Evolutionary conservation across 1,140 invertebrate genomes (phyloP).

Genomic region (Neuroterus valhalla): DNA sequence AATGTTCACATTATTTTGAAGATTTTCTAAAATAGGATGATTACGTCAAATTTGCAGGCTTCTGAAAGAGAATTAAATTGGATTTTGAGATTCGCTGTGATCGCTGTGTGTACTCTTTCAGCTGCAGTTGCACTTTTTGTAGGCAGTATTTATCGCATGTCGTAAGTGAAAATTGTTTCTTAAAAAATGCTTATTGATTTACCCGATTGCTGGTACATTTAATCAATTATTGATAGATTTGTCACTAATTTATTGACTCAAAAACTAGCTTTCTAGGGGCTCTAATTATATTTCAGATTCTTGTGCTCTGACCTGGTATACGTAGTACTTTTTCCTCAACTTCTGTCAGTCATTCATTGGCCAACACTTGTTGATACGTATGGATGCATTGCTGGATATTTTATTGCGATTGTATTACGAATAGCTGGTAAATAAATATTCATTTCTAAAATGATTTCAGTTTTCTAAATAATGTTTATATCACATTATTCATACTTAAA

Average conservation of each 20-base stretch:
- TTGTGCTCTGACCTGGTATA: slow-evolving; percentile 87
- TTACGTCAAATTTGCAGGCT: slow-evolving; percentile 74
- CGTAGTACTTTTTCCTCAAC: slow-evolving; percentile 88
- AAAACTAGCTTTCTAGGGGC: no score
- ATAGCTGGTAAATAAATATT: slow-evolving; percentile 75
- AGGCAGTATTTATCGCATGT: slow-evolving; percentile 86
- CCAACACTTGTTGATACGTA: slow-evolving; percentile 83
- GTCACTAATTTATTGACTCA: no score
- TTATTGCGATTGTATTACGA: slow-evolving; percentile 80
- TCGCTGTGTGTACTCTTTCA: slow-evolving; percentile 82
- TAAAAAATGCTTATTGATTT: background rate
- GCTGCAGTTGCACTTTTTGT: slow-evolving; percentile 84
- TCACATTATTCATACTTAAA: background rate
- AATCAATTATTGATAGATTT: background rate
- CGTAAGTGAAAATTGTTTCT: slow-evolving; percentile 74
- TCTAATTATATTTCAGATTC: slow-evolving; percentile 70
- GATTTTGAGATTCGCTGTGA: slow-evolving; percentile 83
- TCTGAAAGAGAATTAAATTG: slow-evolving; percentile 84
- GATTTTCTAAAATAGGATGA: slow-evolving; percentile 16
- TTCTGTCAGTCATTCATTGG: slow-evolving; percentile 87
- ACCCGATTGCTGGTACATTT: background rate
- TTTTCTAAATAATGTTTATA: slow-evolving; percentile 12
- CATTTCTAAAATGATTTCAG: slow-evolving; percentile 35
- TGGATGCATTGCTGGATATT: slow-evolving; percentile 82
- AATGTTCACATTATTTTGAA: slow-evolving; percentile 27